Evolutionary conservation across 2,888 invertebrate genomes (phyloP), one percentile per base, ranked within the genome.

Genomic region (Eurytoma californica): DNA sequence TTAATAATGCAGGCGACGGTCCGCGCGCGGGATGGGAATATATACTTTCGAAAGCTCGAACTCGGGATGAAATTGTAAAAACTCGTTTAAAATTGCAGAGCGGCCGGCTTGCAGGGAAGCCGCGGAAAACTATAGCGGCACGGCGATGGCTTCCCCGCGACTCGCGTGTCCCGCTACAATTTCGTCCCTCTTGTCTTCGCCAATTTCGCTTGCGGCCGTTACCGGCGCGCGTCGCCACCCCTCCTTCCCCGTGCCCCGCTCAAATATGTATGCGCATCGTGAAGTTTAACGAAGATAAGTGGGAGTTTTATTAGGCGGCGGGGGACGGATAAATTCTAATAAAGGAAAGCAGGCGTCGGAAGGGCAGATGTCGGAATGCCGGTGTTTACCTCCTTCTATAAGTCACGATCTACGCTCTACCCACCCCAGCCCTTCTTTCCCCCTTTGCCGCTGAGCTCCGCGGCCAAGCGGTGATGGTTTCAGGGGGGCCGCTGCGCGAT

Each of bases 261-360:
- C 39, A 39, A 39, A 39, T 39, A 39, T 39, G 39, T 39, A 39
- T 39, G 39, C 39, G 39, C 9, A 39, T 39, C 53, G 53, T n/a
- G 53, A 3, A 24, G 39, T 9, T 30, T 49, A 77, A 80, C 74
- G 74, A 77, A 77, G 77, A 80, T 77, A 70, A 77, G 72, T 73
- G 69, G 55, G 66, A 73, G 47, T 73, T 73, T 78, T 67, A 68
- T 70, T 74, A 60, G 67, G 9, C 30, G 13, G 12, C 67, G 30
- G n/a, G 60, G 72, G 61, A 49, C 63, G 39, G 80, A 80, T 80
- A 80, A 80, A 77, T 77, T 77, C 77, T 74, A 77, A 80, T 80
- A 74, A 74, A 80, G 60, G 3, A 61, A 66, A 63, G 24, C 9
- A 69, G 65, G 51, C 63, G n/a, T 20, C 30, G 4, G 70, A 79